Percentiles rank a stretch among this genome's conserved stretches.
phyloP scores from a whole-genome alignment of 2,113 vertebrate genomes.

The Syngnathus scovelli region DNA sequence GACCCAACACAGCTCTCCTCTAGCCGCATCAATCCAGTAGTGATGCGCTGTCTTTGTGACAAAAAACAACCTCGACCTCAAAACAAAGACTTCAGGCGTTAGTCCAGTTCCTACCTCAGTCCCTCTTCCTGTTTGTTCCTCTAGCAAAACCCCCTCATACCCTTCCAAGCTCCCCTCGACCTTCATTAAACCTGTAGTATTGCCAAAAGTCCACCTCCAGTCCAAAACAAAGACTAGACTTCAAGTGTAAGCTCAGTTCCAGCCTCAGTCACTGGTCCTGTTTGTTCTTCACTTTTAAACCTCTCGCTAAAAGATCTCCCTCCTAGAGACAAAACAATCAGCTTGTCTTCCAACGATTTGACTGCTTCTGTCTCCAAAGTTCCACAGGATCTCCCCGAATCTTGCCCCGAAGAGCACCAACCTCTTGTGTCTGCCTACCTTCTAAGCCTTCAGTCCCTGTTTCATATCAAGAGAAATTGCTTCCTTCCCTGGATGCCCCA shows the following conservation, averaged over 20 bases:
- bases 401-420: background rate
- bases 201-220: background rate
- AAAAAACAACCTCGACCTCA: background rate
- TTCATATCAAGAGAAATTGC: background rate
- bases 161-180: conserved; percentile 14
- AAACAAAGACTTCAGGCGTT: background rate
- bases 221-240: background rate
- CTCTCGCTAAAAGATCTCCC: background rate
- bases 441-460: background rate
- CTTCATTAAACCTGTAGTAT: conserved; percentile 5
- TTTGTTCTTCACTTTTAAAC: background rate
- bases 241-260: background rate
- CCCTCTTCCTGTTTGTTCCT: conserved; percentile 3
- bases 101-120: background rate
- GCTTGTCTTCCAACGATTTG: conserved; percentile 4
- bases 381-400: background rate
- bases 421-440: background rate
- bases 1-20: conserved; percentile 17
- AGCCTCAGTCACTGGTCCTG: background rate
- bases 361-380: background rate
- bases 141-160: background rate
- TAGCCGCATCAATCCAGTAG: conserved; percentile 14
- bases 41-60: background rate
- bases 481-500: conserved; percentile 21
- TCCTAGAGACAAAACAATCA: conserved; percentile 5